These are phyloP conservation scores for Talpa occidentalis DNA, from an alignment of 2,113 vertebrate species.

Conservation along the genomic window DNA sequence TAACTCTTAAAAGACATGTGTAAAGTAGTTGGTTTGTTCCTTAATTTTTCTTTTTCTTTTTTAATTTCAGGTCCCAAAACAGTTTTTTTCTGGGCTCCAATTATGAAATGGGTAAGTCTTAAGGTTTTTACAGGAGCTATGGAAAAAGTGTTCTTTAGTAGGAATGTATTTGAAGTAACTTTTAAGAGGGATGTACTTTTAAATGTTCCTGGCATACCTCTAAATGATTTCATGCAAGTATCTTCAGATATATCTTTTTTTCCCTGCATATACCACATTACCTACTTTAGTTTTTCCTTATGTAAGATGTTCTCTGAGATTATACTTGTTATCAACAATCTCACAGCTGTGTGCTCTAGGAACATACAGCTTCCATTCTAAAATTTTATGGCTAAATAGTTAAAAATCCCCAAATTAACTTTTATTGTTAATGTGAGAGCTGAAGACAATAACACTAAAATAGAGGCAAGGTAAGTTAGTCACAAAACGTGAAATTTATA, in stretches of 20 bases:
- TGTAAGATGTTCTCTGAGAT: constrained; percentile 1
- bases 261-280: not conserved
- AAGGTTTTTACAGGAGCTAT: not conserved
- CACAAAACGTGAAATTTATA: not conserved
- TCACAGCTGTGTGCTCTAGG: not conserved
- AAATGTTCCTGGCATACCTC: not conserved
- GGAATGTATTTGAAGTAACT: constrained; percentile 52
- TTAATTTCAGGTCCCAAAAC: constrained; percentile 94
- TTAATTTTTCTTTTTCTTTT: constrained; percentile 50
- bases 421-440: constrained; percentile 20
- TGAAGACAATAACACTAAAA: not conserved
- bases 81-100: constrained; percentile 98
- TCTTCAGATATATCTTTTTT: constrained; percentile 5
- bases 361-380: not conserved
- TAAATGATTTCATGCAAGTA: constrained; percentile 43
- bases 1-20: not conserved
- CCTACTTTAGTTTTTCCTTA: constrained; percentile 17
- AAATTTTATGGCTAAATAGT: not conserved
- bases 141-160: not conserved
- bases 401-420: not conserved
- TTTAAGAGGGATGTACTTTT: constrained; percentile 30
- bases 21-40: constrained; percentile 21
- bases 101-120: constrained; percentile 98
- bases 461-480: not conserved
- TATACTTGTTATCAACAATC: not conserved